phyloP scores from a whole-genome alignment of 2,888 invertebrate species.

The Drosophila anomelani region DNA sequence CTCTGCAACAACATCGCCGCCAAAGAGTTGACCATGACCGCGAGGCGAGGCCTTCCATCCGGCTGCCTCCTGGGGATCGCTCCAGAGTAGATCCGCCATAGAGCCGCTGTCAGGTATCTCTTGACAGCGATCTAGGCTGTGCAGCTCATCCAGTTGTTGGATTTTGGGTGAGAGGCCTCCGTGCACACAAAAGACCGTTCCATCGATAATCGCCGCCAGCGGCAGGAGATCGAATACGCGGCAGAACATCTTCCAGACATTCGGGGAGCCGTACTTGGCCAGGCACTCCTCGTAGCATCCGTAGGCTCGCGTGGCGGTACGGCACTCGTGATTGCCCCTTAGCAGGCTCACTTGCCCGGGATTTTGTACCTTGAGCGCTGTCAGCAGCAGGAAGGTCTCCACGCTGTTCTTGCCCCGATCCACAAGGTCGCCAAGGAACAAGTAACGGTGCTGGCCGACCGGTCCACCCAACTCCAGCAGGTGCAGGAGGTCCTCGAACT shows the following conservation, averaged over 20 bases:
- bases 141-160: conserved; percentile 97
- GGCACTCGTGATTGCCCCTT: conserved; percentile 98
- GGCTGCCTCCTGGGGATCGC: conserved; percentile 98
- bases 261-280: conserved; percentile 98
- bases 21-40: conserved; percentile 99
- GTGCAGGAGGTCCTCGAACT: conserved; percentile 98
- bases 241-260: conserved; percentile 99
- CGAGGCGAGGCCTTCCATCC: conserved; percentile 96
- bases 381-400: conserved; percentile 97
- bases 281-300: conserved; percentile 99
- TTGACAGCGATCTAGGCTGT: conserved; percentile 96
- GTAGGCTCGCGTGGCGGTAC: conserved; percentile 99
- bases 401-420: conserved; percentile 99
- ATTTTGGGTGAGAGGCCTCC: conserved; percentile 99
- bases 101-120: conserved; percentile 99
- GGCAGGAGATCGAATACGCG: conserved; percentile 98
- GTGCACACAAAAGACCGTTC: conserved; percentile 97
- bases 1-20: conserved; percentile 95
- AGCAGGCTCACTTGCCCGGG: conserved; percentile 95
- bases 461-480: conserved; percentile 98
- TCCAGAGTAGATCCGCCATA: conserved; percentile 99
- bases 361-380: conserved; percentile 97
- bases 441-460: conserved; percentile 98
- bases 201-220: conserved; percentile 98
- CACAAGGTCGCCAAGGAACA: conserved; percentile 99